Evolutionary conservation across 2,888 invertebrate genomes (phyloP).

Genomic region (Diaphora mendica): DNA sequence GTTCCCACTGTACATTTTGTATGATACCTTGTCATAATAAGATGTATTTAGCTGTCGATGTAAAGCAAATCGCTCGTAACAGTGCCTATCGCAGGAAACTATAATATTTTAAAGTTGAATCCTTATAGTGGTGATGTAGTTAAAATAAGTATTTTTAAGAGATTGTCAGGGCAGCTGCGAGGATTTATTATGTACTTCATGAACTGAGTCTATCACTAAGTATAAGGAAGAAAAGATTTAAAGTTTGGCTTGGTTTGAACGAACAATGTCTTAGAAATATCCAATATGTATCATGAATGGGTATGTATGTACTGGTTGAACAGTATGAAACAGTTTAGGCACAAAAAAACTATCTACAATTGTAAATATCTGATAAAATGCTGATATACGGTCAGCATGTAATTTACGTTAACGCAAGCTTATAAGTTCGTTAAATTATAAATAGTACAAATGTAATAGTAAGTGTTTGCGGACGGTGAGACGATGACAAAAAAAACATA

Average conservation of each 20-base stretch:
- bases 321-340: constrained; percentile 41
- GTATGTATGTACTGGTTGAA: constrained; percentile 38
- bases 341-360: constrained; percentile 60
- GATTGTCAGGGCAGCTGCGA: constrained; percentile 27
- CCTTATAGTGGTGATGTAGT: constrained; percentile 41
- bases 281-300: constrained; percentile 22
- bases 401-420: constrained; percentile 60
- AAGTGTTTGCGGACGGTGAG: constrained; percentile 60
- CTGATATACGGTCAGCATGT: constrained; percentile 58
- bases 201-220: constrained; percentile 17
- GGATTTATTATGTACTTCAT: not conserved
- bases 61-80: constrained; percentile 45
- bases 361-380: constrained; percentile 73
- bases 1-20: constrained; percentile 73
- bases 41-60: constrained; percentile 45
- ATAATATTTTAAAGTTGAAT: constrained; percentile 36
- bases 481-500: constrained; percentile 51
- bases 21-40: constrained; percentile 56
- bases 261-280: constrained; percentile 21
- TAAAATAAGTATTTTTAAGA: constrained; percentile 26
- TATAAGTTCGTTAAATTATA: constrained; percentile 73
- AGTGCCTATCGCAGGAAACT: constrained; percentile 55
- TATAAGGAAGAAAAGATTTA: constrained; percentile 6
- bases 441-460: constrained; percentile 83
- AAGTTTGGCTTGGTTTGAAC: constrained; percentile 2